Conservation (phyloP, 1,140 invertebrate species). For the Ericerus pela region DNA sequence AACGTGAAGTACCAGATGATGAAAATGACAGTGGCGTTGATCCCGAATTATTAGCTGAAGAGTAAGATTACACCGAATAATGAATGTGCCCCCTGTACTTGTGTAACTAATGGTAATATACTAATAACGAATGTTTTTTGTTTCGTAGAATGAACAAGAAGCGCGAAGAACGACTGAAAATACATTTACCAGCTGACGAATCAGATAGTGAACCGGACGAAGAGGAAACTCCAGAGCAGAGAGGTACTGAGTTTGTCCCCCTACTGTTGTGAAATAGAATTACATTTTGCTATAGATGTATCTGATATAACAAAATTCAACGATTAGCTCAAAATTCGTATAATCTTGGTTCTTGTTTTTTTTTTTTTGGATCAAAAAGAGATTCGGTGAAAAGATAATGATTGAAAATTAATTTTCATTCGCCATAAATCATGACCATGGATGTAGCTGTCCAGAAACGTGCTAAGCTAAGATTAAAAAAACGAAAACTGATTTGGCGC, state of each 20-base stretch:
- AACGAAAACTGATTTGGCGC: too few species aligned
- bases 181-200: conserved; percentile 31
- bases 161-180: not conserved
- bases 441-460: too few species aligned
- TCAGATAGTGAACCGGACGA: conserved; percentile 46
- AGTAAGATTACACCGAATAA: conserved; percentile 33
- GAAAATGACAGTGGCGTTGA: conserved; percentile 56
- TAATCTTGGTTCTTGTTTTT: too few species aligned
- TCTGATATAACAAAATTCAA: not conserved
- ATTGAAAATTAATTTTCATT: too few species aligned
- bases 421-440: too few species aligned
- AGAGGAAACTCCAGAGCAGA: conserved; percentile 43
- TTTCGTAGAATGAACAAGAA: conserved; percentile 13
- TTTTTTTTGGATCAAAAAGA: too few species aligned
- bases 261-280: too few species aligned
- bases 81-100: not conserved
- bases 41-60: conserved; percentile 58
- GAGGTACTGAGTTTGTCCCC: conserved; percentile 35
- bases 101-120: conserved; percentile 7
- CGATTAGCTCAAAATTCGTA: too few species aligned
- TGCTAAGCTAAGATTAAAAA: too few species aligned
- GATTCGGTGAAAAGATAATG: too few species aligned
- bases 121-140: not conserved
- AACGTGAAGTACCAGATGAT: conserved; percentile 49
- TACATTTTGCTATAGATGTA: not conserved